phyloP scores from a whole-genome alignment of 1,140 invertebrate genomes.

The Cydia pomonella region DNA sequence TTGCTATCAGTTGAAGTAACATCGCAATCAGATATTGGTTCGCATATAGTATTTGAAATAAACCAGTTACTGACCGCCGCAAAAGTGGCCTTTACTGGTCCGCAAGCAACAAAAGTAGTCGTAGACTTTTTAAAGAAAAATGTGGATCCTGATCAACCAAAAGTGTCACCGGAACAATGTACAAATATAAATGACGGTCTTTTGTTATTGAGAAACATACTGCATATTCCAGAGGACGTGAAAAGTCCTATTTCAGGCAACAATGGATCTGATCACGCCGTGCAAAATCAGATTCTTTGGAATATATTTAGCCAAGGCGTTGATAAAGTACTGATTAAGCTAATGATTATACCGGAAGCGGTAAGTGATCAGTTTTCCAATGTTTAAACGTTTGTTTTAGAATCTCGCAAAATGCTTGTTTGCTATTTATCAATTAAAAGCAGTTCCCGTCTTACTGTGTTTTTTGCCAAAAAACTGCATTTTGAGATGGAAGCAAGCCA shows the following conservation, averaged over 20 bases:
- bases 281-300: conserved; percentile 88
- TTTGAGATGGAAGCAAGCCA: too few species aligned
- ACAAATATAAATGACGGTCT: conserved; percentile 86
- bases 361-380: conserved; percentile 64
- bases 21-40: conserved; percentile 83
- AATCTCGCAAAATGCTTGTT: too few species aligned
- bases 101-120: conserved; percentile 83
- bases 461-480: too few species aligned
- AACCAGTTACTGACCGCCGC: conserved; percentile 84
- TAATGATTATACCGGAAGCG: conserved; percentile 84
- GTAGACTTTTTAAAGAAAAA: conserved; percentile 85
- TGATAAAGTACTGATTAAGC: conserved; percentile 85
- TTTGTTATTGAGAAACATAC: conserved; percentile 85
- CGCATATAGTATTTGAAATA: conserved; percentile 85
- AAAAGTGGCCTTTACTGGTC: conserved; percentile 85
- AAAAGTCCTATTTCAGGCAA: conserved; percentile 54
- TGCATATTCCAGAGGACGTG: conserved; percentile 84
- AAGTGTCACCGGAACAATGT: conserved; percentile 82
- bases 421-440: too few species aligned
- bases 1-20: conserved; percentile 84
- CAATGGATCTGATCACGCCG: conserved; percentile 58
- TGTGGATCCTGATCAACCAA: conserved; percentile 56
- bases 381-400: neutral
- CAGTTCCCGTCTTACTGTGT: too few species aligned
- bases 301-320: conserved; percentile 88